These are phyloP conservation scores for Aphaenogaster rudis DNA, from an alignment of 1,140 invertebrate genomes.

Conservation along the genomic window DNA sequence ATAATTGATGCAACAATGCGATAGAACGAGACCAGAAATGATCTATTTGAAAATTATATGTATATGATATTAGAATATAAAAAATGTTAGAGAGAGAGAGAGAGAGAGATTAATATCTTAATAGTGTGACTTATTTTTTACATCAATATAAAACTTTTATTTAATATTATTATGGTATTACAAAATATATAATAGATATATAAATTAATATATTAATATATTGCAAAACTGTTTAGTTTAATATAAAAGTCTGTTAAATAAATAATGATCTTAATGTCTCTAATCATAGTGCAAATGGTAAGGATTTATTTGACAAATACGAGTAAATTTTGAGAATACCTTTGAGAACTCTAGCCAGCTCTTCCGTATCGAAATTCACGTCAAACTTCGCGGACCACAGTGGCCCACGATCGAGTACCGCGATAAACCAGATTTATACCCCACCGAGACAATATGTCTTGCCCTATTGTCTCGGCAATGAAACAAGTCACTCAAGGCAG, in stretches of 20 bases:
- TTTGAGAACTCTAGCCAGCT: background rate
- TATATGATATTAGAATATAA: background rate
- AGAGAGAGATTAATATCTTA: background rate
- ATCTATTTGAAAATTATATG: background rate
- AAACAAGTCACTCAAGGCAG: slow-evolving; percentile 57
- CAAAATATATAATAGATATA: slow-evolving; percentile 6
- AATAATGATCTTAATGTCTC: background rate
- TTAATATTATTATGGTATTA: background rate
- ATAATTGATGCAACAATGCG: background rate
- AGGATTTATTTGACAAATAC: background rate
- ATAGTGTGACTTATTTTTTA: background rate
- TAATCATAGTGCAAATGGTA: background rate
- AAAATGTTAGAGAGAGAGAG: background rate
- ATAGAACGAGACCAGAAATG: background rate
- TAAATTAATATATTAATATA: background rate
- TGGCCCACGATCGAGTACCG: slow-evolving; percentile 43
- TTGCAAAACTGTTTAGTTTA: background rate
- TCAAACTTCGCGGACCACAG: slow-evolving; percentile 50
- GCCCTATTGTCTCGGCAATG: slow-evolving; percentile 62
- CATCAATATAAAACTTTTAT: slow-evolving; percentile 2
- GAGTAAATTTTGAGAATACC: slow-evolving; percentile 42
- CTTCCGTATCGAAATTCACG: slow-evolving; percentile 50
- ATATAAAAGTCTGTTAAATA: background rate
- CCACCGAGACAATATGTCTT: slow-evolving; percentile 46
- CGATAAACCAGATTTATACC: slow-evolving; percentile 60